Conservation (phyloP, 2,888 invertebrate genomes). For the Phyllotreta cruciferae region DNA sequence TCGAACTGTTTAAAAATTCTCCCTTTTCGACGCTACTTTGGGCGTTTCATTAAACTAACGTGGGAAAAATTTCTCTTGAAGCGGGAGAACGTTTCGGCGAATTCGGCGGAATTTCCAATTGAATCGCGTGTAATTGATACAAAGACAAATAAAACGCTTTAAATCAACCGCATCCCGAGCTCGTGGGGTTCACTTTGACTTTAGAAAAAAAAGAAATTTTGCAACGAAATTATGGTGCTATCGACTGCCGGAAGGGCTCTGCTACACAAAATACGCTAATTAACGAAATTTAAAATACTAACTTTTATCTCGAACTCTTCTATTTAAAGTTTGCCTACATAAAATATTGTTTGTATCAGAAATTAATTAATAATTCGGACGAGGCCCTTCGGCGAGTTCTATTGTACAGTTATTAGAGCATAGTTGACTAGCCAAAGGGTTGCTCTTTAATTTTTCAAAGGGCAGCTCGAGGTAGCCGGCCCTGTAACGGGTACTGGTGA, state of each 20-base stretch:
- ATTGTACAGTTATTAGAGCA: slow-evolving; percentile 25
- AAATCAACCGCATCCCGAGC: slow-evolving; percentile 44
- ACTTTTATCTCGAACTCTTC: too few relatives aligned
- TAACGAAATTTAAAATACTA: too few relatives aligned
- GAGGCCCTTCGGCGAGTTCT: slow-evolving; percentile 24
- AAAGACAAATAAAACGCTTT: slow-evolving; percentile 8
- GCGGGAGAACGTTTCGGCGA: too few relatives aligned
- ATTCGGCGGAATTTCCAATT: not conserved
- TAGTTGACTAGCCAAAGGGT: slow-evolving; percentile 25
- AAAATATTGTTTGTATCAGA: too few relatives aligned
- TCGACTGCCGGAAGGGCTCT: slow-evolving; percentile 54
- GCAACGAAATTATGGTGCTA: slow-evolving; percentile 62
- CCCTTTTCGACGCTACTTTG: too few relatives aligned
- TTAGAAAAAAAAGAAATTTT: slow-evolving; percentile 50
- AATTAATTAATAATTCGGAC: too few relatives aligned
- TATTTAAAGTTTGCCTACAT: too few relatives aligned
- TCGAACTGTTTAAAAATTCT: too few relatives aligned
- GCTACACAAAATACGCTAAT: too few relatives aligned
- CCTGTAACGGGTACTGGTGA: slow-evolving; percentile 38
- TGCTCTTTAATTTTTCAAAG: slow-evolving; percentile 29
- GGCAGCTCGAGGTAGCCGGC: slow-evolving; percentile 24
- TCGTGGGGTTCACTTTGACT: slow-evolving; percentile 54
- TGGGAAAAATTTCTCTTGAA: too few relatives aligned
- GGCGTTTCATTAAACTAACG: too few relatives aligned
- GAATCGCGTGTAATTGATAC: not conserved